Evolutionary conservation across 2,888 invertebrate genomes (phyloP), one percentile per base, ranked within the genome.

Genomic region (Zygaena filipendulae): DNA sequence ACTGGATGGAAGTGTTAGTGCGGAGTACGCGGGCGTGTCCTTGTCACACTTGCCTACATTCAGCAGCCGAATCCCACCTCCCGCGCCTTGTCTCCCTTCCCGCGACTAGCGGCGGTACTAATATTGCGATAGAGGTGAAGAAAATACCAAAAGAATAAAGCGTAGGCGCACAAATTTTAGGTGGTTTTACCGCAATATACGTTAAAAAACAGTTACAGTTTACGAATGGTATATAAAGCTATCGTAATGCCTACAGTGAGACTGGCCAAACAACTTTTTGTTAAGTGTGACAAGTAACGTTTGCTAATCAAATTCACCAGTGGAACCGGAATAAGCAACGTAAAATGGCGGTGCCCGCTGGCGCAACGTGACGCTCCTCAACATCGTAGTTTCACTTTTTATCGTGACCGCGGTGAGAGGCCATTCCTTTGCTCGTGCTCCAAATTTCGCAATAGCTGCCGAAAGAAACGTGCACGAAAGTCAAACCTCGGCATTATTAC

Each of bases 31-130:
- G 71, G 72, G 77, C 70, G 72, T 75, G 77, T 75, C 77, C 77
- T 79, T 79, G 77, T 77, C 77, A 77, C 75, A 75, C 63, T 79
- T 79, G 77, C 77, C 77, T 75, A 77, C 77, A 79, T 79, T 77
- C 71, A 68, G 62, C 56, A 60, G 61, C 66, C 56, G 53, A 56
- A 62, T 58, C 54, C 52, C 61, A 49, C 62, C 61, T 56, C 66
- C 59, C 64, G 52, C 64, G 40, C 61, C 52, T 45, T 51, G 36
- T 40, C 33, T 53, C 45, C 57, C 52, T 46, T 48, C 42, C 52
- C 54, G 45, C 50, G 43, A 56, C 60, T 50, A 54, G 49, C 56
- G 56, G 55, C 61, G 61, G 59, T 64, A 67, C 62, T 67, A 62
- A 74, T 69, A 75, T 74, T 74, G 62, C 68, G 64, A 66, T 54